Evolutionary conservation across 53 echinoderm and acorn worm genomes (phyloP).

Genomic region (Apostichopus leukothele): DNA sequence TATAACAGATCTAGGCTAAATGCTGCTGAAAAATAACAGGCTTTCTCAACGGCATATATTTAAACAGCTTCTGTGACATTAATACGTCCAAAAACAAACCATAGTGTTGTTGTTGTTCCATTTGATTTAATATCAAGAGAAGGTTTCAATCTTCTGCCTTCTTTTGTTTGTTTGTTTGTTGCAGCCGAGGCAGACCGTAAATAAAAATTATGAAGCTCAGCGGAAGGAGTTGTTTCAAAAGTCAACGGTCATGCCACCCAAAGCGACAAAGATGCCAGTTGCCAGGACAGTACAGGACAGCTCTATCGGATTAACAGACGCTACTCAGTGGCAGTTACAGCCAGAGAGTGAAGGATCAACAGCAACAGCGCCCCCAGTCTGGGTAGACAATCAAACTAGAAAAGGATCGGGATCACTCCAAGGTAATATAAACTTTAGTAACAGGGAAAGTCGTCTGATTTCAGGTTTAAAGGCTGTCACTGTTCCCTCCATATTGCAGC

Average conservation of each 20-base stretch:
- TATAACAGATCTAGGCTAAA: too few relatives aligned
- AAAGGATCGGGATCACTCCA: background rate
- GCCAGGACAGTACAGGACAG: background rate
- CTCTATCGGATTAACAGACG: background rate
- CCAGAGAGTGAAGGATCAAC: background rate
- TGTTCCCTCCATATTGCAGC: too few relatives aligned
- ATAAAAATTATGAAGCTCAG: conserved; percentile 9
- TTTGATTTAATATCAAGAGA: too few relatives aligned
- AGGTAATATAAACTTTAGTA: background rate
- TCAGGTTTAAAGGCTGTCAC: too few relatives aligned
- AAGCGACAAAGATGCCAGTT: background rate
- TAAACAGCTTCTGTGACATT: too few relatives aligned
- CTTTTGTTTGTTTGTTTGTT: background rate
- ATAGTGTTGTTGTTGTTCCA: too few relatives aligned
- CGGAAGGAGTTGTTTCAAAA: conserved; percentile 33
- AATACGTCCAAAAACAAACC: too few relatives aligned
- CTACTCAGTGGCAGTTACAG: background rate
- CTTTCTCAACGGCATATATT: too few relatives aligned
- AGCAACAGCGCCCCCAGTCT: background rate
- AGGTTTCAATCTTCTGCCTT: too few relatives aligned
- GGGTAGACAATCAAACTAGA: conserved; percentile 5
- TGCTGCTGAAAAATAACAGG: too few relatives aligned
- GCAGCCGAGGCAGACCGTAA: background rate
- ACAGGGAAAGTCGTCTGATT: too few relatives aligned
- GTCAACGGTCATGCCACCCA: conserved; percentile 25